phyloP scores from a whole-genome alignment of 1,140 invertebrate species.

The Microplitis demolitor region DNA sequence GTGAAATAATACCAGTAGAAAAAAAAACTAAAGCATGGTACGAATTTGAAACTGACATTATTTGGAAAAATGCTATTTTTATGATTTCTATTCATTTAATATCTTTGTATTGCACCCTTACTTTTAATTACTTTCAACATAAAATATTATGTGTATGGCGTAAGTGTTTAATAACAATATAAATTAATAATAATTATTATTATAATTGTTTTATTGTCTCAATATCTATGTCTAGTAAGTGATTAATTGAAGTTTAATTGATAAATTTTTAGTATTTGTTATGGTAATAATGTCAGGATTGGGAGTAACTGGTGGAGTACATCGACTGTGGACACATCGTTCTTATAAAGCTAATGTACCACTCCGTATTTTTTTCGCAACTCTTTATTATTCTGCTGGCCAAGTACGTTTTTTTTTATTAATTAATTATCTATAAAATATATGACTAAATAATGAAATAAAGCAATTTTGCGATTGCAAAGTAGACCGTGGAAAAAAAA shows the following conservation, averaged over 20 bases:
- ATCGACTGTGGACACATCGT: conserved; percentile 83
- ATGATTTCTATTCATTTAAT: conserved; percentile 1
- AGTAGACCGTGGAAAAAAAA: neutral
- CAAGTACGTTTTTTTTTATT: conserved; percentile 64
- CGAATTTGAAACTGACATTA: conserved; percentile 45
- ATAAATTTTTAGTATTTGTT: neutral
- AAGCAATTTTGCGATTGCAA: conserved; percentile 22
- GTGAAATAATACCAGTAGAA: too few relatives aligned
- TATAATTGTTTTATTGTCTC: neutral
- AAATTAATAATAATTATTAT: neutral
- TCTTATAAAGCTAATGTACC: conserved; percentile 82
- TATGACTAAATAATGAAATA: too few relatives aligned
- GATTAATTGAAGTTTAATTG: too few relatives aligned
- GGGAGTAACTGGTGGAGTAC: conserved; percentile 65
- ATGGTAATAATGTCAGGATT: conserved; percentile 1
- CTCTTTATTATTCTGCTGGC: conserved; percentile 73
- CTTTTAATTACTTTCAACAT: conserved; percentile 10
- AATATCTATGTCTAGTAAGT: too few relatives aligned
- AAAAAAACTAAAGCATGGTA: neutral
- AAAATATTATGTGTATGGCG: conserved; percentile 7
- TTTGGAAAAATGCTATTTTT: conserved; percentile 36
- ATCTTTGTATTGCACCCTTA: conserved; percentile 3
- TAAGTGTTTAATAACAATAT: neutral
- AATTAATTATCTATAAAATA: neutral
- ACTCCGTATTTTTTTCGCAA: conserved; percentile 71